These are phyloP conservation scores for Drosophila tristis DNA, from an alignment of 1,140 invertebrate species.

Conservation along the genomic window DNA sequence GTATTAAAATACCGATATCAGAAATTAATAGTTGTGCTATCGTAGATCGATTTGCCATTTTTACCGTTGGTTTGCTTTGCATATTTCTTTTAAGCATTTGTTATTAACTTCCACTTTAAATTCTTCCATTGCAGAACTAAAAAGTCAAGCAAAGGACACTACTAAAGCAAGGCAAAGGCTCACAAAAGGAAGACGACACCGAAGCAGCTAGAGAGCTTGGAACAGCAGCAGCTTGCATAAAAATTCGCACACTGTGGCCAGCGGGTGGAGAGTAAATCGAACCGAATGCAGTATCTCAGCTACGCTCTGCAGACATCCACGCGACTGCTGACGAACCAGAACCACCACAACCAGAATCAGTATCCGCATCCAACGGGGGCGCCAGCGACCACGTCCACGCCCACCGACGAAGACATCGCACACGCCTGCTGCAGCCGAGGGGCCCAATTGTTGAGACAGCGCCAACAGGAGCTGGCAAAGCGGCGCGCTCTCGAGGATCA, in stretches of 20 bases:
- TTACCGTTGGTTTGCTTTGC: no score
- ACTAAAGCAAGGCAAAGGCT: slow-evolving; percentile 1
- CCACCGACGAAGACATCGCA: slow-evolving; percentile 57
- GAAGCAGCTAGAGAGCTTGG: neutral
- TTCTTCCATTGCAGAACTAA: slow-evolving; percentile 42
- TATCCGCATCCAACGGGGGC: slow-evolving; percentile 41
- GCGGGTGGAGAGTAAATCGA: slow-evolving; percentile 67
- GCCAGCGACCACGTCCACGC: slow-evolving; percentile 19
- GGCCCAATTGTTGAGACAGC: slow-evolving; percentile 66
- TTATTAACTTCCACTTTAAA: slow-evolving; percentile 9
- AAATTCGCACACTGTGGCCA: slow-evolving; percentile 78
- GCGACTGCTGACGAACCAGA: slow-evolving; percentile 78
- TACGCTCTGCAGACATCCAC: slow-evolving; percentile 83
- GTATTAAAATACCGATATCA: no score
- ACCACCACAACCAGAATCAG: slow-evolving; percentile 50
- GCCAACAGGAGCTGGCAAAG: slow-evolving; percentile 63
- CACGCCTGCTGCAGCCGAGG: slow-evolving; percentile 75
- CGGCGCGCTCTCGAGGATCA: slow-evolving; percentile 69
- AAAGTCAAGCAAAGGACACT: neutral
- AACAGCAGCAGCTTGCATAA: slow-evolving; percentile 1
- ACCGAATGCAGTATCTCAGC: slow-evolving; percentile 84
- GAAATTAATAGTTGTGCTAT: no score
- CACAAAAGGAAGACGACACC: neutral
- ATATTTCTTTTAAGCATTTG: no score
- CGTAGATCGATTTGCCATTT: no score